Conservation (phyloP, 2,888 invertebrate genomes). For the Autographa gamma region DNA sequence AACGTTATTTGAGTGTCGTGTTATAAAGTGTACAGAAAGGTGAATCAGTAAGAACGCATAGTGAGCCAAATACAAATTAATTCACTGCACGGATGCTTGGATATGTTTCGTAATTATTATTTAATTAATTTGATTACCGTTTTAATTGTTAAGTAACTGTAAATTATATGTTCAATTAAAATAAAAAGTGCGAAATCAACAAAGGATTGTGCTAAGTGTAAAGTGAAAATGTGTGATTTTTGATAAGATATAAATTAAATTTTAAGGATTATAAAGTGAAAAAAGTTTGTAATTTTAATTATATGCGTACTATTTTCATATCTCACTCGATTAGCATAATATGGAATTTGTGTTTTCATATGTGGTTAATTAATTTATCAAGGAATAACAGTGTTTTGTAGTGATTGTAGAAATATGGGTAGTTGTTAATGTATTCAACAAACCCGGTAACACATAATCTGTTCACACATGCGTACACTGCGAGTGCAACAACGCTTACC, state of each 20-base stretch:
- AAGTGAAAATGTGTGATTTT: not conserved
- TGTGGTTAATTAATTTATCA: not conserved
- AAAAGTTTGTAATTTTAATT: too few relatives aligned
- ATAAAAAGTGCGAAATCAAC: not conserved
- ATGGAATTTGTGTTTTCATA: not conserved
- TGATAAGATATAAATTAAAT: not conserved
- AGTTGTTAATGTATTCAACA: not conserved
- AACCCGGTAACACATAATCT: not conserved
- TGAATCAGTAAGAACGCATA: not conserved
- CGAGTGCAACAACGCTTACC: constrained; percentile 1
- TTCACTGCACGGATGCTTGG: constrained; percentile 4
- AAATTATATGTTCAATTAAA: not conserved
- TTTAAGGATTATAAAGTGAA: too few relatives aligned
- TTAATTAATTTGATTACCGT: constrained; percentile 1
- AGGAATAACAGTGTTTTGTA: not conserved
- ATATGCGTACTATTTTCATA: too few relatives aligned
- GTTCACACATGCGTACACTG: constrained; percentile 1
- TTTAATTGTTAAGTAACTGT: constrained; percentile 4
- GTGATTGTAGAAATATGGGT: not conserved
- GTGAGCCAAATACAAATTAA: not conserved
- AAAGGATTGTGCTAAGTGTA: not conserved
- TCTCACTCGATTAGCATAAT: too few relatives aligned
- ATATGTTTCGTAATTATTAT: constrained; percentile 1
- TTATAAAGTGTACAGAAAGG: too few relatives aligned
- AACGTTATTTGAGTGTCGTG: too few relatives aligned